Evolutionary conservation across 2,113 vertebrate species (phyloP).

Genomic region (Potamarius usumacintae): DNA sequence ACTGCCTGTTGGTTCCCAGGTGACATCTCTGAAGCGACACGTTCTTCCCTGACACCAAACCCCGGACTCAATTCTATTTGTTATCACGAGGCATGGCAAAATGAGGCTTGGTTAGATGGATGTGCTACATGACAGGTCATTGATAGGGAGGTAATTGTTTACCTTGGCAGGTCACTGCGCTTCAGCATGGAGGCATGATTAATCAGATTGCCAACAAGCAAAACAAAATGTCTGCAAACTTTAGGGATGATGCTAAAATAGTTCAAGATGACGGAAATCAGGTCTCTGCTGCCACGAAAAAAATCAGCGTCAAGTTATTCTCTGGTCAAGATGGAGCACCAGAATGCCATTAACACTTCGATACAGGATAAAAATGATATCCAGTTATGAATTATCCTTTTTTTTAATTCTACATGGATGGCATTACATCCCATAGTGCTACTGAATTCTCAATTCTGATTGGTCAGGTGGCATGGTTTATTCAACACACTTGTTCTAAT

Average conservation of each 20-base stretch:
- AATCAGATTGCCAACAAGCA: constrained; percentile 44
- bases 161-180: constrained; percentile 32
- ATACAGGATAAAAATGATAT: neutral
- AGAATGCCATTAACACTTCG: neutral
- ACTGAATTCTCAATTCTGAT: neutral
- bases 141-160: constrained; percentile 52
- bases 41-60: constrained; percentile 20
- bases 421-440: neutral
- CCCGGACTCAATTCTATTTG: constrained; percentile 10
- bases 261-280: constrained; percentile 25
- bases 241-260: neutral
- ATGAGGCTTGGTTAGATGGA: constrained; percentile 36
- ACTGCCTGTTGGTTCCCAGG: neutral
- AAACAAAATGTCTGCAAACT: constrained; percentile 40
- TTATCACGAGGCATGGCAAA: constrained; percentile 37
- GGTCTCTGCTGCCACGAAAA: neutral
- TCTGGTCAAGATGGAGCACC: constrained; percentile 7
- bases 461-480: neutral
- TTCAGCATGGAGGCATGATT: constrained; percentile 19
- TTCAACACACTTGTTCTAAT: no score
- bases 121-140: constrained; percentile 47
- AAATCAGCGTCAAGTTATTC: neutral
- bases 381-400: neutral
- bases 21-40: neutral
- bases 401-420: neutral